A percentile compares a stretch with the other conserved stretches of the same genome.
Evolutionary conservation across 2,797 vertebrate species (phyloP).

Genomic region (Phrynocephalus vlangalii): DNA sequence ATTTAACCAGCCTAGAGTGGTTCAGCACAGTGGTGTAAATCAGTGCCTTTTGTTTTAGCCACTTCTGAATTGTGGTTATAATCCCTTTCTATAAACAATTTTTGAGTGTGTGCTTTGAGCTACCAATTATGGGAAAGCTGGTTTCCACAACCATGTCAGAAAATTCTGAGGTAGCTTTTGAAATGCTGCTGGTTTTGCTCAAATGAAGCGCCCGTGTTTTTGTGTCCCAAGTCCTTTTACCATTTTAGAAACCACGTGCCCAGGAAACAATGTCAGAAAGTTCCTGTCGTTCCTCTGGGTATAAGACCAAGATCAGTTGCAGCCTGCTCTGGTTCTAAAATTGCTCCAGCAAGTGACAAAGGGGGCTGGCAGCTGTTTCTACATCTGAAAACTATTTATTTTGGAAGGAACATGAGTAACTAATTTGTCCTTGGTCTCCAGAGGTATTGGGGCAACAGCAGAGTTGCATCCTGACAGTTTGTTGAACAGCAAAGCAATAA

Average conservation of each 20-base stretch:
- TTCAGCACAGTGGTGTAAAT: not conserved
- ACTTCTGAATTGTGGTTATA: not conserved
- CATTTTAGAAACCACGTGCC: conserved; percentile 23
- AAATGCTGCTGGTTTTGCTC: not conserved
- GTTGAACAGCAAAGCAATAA: conserved; percentile 57
- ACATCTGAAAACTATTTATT: conserved; percentile 60
- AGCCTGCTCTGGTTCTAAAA: conserved; percentile 63
- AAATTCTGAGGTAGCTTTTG: conserved; percentile 30
- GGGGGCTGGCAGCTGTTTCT: conserved; percentile 71
- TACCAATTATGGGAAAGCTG: conserved; percentile 7
- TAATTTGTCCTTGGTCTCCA: conserved; percentile 65
- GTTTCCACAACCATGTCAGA: conserved; percentile 1
- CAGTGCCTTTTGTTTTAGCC: not conserved
- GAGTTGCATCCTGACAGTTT: conserved; percentile 60
- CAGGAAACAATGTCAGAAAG: not conserved
- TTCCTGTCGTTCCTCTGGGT: conserved; percentile 46
- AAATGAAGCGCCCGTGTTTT: not conserved
- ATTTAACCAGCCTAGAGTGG: not conserved
- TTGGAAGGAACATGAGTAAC: conserved; percentile 60
- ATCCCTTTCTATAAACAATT: not conserved
- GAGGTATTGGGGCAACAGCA: conserved; percentile 50
- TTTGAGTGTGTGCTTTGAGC: not conserved
- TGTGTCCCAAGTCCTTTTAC: conserved; percentile 10
- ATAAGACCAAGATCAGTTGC: conserved; percentile 42
- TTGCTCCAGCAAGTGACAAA: conserved; percentile 68